Percentiles rank a stretch among this genome's conserved stretches.
phyloP scores from a whole-genome alignment of 1,140 invertebrate genomes.

The Mycetomoellerius zeteki region DNA sequence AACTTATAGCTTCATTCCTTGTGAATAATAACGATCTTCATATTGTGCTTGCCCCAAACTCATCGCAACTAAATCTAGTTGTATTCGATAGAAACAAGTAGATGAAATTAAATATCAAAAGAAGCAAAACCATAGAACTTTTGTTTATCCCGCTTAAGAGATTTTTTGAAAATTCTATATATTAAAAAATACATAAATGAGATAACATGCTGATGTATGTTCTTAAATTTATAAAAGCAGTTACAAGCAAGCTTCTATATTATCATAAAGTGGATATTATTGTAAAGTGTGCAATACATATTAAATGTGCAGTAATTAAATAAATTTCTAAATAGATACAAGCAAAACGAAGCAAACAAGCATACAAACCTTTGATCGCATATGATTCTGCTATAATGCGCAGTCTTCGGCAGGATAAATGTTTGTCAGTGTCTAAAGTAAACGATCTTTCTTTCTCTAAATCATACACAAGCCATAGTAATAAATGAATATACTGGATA shows the following conservation, averaged over 20 bases:
- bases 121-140: neutral
- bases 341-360: constrained; percentile 69
- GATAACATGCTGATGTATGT: neutral
- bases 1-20: constrained; percentile 13
- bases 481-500: constrained; percentile 46
- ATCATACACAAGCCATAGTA: constrained; percentile 61
- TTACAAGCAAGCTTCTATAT: constrained; percentile 25
- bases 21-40: neutral
- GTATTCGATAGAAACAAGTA: constrained; percentile 13
- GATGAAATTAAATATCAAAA: constrained; percentile 17
- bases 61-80: constrained; percentile 17
- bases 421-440: constrained; percentile 89
- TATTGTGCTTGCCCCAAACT: neutral
- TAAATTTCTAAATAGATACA: constrained; percentile 56
- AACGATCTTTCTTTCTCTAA: constrained; percentile 73
- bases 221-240: constrained; percentile 29
- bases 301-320: constrained; percentile 4
- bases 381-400: constrained; percentile 97
- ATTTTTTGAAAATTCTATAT: constrained; percentile 15
- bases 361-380: constrained; percentile 93
- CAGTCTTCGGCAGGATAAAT: constrained; percentile 94
- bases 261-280: neutral
- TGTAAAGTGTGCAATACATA: constrained; percentile 17
- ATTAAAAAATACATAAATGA: constrained; percentile 20
- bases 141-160: neutral